Percentiles rank a stretch among this genome's conserved stretches.
Evolutionary conservation across 1,140 invertebrate genomes (phyloP).

Genomic region (Monochamus saltuarius): DNA sequence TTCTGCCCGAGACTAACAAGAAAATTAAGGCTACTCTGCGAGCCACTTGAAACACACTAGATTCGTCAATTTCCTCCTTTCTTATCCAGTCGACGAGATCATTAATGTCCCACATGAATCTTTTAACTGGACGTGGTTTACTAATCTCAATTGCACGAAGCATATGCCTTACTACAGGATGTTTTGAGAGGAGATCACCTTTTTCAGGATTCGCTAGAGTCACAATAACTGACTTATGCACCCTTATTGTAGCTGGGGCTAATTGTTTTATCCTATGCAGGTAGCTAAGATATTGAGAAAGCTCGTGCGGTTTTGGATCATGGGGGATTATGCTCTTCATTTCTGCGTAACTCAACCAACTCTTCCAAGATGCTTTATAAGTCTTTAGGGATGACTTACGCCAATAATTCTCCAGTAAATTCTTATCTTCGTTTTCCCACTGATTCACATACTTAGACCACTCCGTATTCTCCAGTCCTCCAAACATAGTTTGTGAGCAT

Average conservation of each 20-base stretch:
- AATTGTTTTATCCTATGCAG: slow-evolving; percentile 13
- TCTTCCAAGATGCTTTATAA: no score
- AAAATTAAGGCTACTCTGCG: slow-evolving; percentile 33
- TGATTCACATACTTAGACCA: slow-evolving; percentile 2
- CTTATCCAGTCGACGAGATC: slow-evolving; percentile 3
- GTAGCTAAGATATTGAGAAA: slow-evolving; percentile 1
- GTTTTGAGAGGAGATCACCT: neutral
- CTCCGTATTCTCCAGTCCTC: slow-evolving; percentile 19
- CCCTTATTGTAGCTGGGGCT: slow-evolving; percentile 10
- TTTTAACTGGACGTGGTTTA: neutral
- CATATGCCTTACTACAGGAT: slow-evolving; percentile 11
- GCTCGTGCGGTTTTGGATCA: neutral
- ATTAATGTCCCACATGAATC: slow-evolving; percentile 1
- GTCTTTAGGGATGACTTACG: neutral
- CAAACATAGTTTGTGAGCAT: slow-evolving; percentile 8
- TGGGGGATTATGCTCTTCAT: no score
- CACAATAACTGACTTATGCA: slow-evolving; percentile 19
- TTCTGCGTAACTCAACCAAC: no score
- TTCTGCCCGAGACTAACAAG: slow-evolving; percentile 41
- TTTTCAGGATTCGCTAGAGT: slow-evolving; percentile 17
- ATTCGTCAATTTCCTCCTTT: neutral
- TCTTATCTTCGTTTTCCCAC: neutral
- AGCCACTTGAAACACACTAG: slow-evolving; percentile 40
- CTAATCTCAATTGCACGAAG: slow-evolving; percentile 1
- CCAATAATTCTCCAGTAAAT: neutral